Conservation (phyloP, 2,888 invertebrate species). For the Leptura quadrifasciata region DNA sequence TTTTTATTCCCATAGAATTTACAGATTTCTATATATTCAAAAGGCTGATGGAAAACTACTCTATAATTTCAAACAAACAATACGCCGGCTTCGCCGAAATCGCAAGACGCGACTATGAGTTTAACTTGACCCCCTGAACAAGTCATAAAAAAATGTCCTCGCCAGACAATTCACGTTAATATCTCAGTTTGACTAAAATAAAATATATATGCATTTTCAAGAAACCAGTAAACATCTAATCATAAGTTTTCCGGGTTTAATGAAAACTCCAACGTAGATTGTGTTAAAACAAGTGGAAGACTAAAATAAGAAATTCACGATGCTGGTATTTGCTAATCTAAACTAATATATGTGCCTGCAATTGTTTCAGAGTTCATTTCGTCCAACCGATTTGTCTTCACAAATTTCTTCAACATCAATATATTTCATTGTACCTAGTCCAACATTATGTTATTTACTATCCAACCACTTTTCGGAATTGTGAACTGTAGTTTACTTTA, state of each 20-base stretch:
- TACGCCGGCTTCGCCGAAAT: too few species aligned
- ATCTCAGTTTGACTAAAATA: too few species aligned
- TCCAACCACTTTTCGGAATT: not conserved
- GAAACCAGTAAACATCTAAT: not conserved
- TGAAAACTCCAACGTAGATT: not conserved
- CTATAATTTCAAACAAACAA: too few species aligned
- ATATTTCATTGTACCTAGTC: not conserved
- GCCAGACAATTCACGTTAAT: too few species aligned
- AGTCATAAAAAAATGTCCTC: too few species aligned
- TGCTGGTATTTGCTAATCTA: conserved; percentile 8
- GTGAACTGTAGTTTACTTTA: not conserved
- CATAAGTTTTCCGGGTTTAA: conserved; percentile 4
- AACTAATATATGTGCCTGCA: conserved; percentile 4
- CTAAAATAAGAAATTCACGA: conserved; percentile 10
- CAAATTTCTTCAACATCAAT: not conserved
- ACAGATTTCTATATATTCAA: too few species aligned
- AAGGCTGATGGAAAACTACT: too few species aligned
- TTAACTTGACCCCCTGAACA: too few species aligned
- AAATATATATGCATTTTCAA: not conserved
- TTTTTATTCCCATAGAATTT: too few species aligned
- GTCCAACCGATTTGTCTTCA: too few species aligned
- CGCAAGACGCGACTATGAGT: too few species aligned
- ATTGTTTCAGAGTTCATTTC: not conserved
- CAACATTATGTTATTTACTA: not conserved
- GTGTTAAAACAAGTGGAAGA: conserved; percentile 21